Conservation (phyloP, 2,113 vertebrate species). For the Thalassarche chlororhynchos region DNA sequence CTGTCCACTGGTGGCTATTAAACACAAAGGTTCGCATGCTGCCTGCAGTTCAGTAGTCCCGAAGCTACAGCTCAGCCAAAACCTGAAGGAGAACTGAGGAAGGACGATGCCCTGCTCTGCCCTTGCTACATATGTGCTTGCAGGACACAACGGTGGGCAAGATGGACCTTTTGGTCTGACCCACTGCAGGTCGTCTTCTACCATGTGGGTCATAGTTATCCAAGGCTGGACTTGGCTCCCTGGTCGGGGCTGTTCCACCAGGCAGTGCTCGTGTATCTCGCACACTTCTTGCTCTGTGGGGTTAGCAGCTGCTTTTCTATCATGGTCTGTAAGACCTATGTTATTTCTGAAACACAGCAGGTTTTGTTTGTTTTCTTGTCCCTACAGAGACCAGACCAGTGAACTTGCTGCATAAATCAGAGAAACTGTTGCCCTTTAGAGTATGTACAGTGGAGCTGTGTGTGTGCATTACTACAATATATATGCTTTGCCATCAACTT, state of each 20-base stretch:
- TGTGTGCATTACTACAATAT: background rate
- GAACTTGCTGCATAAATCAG: background rate
- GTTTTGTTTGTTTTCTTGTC: background rate
- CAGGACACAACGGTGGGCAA: background rate
- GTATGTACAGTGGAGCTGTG: background rate
- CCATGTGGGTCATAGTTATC: background rate
- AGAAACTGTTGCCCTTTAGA: background rate
- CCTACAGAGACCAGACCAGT: background rate
- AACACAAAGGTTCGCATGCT: background rate
- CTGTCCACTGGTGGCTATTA: background rate
- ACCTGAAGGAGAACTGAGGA: background rate
- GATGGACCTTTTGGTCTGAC: background rate
- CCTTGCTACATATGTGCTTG: accelerated
- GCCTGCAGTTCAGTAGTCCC: background rate
- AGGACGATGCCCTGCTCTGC: background rate
- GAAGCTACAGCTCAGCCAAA: background rate
- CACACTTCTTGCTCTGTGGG: background rate
- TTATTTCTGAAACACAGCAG: background rate
- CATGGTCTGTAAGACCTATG: background rate
- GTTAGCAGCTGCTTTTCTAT: background rate
- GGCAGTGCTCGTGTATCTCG: background rate
- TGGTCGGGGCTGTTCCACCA: background rate
- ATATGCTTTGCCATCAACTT: background rate
- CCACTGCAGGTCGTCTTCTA: background rate
- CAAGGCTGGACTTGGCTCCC: background rate